phyloP scores from a whole-genome alignment of 53 echinoderm and acorn worm species.

The Hippasteria phrygiana region DNA sequence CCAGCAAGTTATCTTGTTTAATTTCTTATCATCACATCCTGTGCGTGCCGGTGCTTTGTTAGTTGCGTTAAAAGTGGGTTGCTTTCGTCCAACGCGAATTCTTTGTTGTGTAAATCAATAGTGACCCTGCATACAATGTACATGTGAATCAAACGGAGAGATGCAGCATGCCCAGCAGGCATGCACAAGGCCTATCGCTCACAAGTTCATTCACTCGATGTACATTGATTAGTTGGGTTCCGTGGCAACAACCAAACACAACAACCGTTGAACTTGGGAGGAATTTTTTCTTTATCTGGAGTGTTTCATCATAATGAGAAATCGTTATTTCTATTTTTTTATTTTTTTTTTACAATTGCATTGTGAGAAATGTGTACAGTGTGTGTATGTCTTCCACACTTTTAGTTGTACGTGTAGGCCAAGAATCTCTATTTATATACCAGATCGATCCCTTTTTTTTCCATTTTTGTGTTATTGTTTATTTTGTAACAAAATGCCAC shows the following conservation, averaged over 20 bases:
- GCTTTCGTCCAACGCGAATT: neutral
- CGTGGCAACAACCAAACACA: slow-evolving; percentile 48
- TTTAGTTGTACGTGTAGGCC: too few relatives aligned
- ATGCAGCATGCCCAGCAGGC: neutral
- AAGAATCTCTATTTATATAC: too few relatives aligned
- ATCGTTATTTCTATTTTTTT: too few relatives aligned
- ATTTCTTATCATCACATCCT: neutral
- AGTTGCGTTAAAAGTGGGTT: neutral
- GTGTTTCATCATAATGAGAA: too few relatives aligned
- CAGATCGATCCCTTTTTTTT: too few relatives aligned
- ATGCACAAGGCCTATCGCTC: neutral
- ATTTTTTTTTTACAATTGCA: too few relatives aligned
- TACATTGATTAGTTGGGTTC: slow-evolving; percentile 9
- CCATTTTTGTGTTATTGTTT: too few relatives aligned
- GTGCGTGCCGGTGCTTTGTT: neutral
- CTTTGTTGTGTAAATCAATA: neutral
- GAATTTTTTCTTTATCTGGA: neutral
- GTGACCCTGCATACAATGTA: neutral
- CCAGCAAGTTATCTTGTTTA: too few relatives aligned
- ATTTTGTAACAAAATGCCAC: too few relatives aligned
- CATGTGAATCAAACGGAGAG: neutral
- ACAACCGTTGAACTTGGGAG: slow-evolving; percentile 13
- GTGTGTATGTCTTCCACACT: too few relatives aligned
- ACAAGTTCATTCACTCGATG: slow-evolving; percentile 29
- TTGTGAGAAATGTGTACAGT: too few relatives aligned